Conservation (phyloP, 2,888 invertebrate genomes). For the Sclerodermus sp. region DNA sequence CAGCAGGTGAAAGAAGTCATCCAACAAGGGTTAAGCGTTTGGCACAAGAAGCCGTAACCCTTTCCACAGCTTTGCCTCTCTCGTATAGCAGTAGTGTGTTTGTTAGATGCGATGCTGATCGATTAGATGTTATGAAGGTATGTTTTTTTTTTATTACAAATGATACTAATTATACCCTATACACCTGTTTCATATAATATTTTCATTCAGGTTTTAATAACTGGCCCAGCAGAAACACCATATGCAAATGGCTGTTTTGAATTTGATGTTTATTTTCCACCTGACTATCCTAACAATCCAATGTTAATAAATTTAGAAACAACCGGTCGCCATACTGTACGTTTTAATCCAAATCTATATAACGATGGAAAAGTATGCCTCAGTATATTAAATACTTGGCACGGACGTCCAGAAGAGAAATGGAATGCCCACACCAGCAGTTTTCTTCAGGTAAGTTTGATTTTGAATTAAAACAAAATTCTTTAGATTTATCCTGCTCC, state of each 20-base stretch:
- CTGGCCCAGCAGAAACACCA: conserved; percentile 88
- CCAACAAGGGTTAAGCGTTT: conserved; percentile 86
- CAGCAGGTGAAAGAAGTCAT: conserved; percentile 83
- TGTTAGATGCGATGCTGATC: conserved; percentile 91
- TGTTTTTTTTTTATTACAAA: neutral
- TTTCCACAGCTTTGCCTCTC: conserved; percentile 88
- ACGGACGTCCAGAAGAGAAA: conserved; percentile 93
- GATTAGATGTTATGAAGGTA: conserved; percentile 94
- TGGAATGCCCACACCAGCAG: conserved; percentile 96
- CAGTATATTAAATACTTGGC: conserved; percentile 95
- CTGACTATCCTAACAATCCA: conserved; percentile 80
- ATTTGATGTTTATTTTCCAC: conserved; percentile 88
- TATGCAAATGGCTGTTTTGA: conserved; percentile 92
- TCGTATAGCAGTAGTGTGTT: conserved; percentile 93
- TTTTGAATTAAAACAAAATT: neutral
- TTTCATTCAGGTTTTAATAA: conserved; percentile 76
- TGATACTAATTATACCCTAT: neutral
- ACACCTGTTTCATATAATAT: neutral
- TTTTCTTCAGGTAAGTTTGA: conserved; percentile 70
- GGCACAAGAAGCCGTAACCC: conserved; percentile 92
- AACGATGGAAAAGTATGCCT: conserved; percentile 95
- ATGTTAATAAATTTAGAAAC: conserved; percentile 91
- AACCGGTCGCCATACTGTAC: conserved; percentile 83
- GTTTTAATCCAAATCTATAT: conserved; percentile 92
- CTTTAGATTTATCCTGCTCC: too few relatives aligned